phyloP scores from a whole-genome alignment of 2,797 vertebrate species.

The Epinephelus malabaricus region DNA sequence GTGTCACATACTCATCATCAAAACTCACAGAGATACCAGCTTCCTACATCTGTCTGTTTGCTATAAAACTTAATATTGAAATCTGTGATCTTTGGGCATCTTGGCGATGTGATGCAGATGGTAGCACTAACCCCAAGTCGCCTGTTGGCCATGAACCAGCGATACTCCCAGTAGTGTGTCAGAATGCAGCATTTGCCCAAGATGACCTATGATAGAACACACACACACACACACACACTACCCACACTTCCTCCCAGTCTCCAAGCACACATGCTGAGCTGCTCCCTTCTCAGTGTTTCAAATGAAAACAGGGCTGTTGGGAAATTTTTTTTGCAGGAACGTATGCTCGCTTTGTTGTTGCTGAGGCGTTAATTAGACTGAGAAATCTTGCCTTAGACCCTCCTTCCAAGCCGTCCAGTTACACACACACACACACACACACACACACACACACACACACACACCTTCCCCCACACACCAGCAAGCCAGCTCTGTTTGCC shows the following conservation, averaged over 20 bases:
- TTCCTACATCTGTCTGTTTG: slow-evolving; percentile 24
- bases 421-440: slow-evolving; percentile 36
- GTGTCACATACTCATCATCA: slow-evolving; percentile 10
- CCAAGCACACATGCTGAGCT: slow-evolving; percentile 47
- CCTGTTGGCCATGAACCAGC: slow-evolving; percentile 24
- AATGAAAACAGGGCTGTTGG: slow-evolving; percentile 57
- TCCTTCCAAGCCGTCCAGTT: slow-evolving; percentile 66
- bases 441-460: slow-evolving; percentile 19
- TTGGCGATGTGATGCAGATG: slow-evolving; percentile 41
- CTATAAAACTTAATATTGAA: slow-evolving; percentile 20
- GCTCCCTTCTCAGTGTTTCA: slow-evolving; percentile 43
- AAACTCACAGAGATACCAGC: slow-evolving; percentile 21
- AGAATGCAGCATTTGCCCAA: slow-evolving; percentile 35
- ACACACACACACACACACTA: slow-evolving; percentile 11
- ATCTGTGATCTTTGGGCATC: slow-evolving; percentile 35
- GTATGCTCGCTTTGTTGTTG: slow-evolving; percentile 63
- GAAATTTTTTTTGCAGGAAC: slow-evolving; percentile 66
- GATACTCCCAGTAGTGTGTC: slow-evolving; percentile 20
- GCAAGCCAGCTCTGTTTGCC: slow-evolving; percentile 46
- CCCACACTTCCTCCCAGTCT: slow-evolving; percentile 30
- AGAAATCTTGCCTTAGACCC: slow-evolving; percentile 65
- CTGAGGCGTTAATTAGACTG: slow-evolving; percentile 79
- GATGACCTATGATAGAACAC: slow-evolving; percentile 34
- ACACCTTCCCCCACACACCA: slow-evolving; percentile 41
- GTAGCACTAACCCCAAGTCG: slow-evolving; percentile 7